phyloP scores from a whole-genome alignment of 2,888 invertebrate species.

The Oegoconia quadripuncta region DNA sequence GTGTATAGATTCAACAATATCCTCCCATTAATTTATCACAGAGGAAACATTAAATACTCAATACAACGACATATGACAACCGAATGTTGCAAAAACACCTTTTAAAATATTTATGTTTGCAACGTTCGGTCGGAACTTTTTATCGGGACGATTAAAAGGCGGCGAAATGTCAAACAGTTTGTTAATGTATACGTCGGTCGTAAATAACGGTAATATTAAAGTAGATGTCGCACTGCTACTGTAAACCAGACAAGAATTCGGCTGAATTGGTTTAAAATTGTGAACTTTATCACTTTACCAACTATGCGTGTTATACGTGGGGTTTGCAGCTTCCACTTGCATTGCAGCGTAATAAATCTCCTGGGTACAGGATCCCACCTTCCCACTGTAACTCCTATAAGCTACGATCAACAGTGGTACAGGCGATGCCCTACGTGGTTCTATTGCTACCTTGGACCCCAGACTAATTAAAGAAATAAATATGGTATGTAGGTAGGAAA shows the following conservation, averaged over 20 bases:
- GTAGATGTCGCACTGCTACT: constrained; percentile 12
- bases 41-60: constrained; percentile 35
- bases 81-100: constrained; percentile 26
- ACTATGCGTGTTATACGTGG: no score
- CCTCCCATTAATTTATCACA: constrained; percentile 28
- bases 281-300: not conserved
- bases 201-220: constrained; percentile 14
- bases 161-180: constrained; percentile 21
- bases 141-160: constrained; percentile 35
- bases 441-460: no score
- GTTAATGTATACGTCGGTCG: constrained; percentile 17
- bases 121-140: constrained; percentile 27
- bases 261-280: not conserved
- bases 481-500: no score
- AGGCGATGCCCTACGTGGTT: no score
- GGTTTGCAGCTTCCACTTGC: no score
- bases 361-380: no score
- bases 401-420: no score
- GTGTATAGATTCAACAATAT: constrained; percentile 13
- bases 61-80: constrained; percentile 16
- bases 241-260: constrained; percentile 6
- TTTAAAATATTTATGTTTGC: constrained; percentile 28
- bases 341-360: no score
- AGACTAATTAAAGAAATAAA: no score
- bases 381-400: no score